Conservation (phyloP, 2,888 invertebrate genomes). For the Chymomyza procnemis region DNA sequence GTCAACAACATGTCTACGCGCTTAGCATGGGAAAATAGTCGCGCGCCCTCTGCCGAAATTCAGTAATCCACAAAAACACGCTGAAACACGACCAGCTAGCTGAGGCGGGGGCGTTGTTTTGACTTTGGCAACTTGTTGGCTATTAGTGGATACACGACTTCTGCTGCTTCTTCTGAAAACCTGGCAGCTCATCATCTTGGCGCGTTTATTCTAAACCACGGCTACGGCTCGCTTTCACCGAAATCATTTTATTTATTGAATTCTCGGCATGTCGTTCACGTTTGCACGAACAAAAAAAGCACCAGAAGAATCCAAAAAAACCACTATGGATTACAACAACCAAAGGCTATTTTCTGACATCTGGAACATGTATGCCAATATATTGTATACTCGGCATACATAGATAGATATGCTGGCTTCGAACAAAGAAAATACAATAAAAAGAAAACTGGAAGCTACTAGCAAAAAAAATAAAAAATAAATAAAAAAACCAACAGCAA, state of each 20-base stretch:
- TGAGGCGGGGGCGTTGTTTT: background rate
- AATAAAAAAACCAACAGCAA: too few species aligned
- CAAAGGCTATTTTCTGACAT: conserved; percentile 35
- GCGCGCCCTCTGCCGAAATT: background rate
- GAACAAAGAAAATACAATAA: background rate
- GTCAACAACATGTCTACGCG: background rate
- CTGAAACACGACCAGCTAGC: background rate
- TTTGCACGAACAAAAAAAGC: conserved; percentile 56
- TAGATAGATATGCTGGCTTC: conserved; percentile 16
- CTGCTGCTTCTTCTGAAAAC: conserved; percentile 10
- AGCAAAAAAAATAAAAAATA: conserved; percentile 9
- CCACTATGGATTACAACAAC: conserved; percentile 5
- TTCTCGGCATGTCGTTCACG: conserved; percentile 69
- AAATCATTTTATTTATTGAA: conserved; percentile 69
- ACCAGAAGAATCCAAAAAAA: conserved; percentile 7
- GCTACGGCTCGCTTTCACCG: conserved; percentile 61
- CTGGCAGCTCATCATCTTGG: conserved; percentile 11
- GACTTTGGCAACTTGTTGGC: conserved; percentile 16
- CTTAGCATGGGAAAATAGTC: background rate
- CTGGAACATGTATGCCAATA: conserved; percentile 52
- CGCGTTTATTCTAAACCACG: background rate
- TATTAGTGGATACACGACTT: conserved; percentile 62
- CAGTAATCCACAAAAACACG: background rate
- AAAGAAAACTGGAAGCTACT: conserved; percentile 5
- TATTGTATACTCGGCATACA: background rate